Evolutionary conservation across 1,140 invertebrate genomes (phyloP).

Genomic region (Eciton burchellii): DNA sequence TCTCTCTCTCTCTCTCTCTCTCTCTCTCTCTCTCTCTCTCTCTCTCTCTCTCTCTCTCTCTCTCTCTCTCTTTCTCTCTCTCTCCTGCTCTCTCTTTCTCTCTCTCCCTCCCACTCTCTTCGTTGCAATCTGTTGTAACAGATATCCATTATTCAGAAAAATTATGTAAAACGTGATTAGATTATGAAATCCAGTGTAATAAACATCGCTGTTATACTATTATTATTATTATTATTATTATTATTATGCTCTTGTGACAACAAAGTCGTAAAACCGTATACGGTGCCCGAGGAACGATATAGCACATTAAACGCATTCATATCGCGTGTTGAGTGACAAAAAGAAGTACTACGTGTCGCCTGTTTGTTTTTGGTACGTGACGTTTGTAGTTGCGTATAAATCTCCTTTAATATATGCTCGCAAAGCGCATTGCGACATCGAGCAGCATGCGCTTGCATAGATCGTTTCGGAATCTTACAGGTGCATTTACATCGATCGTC

Average conservation of each 20-base stretch:
- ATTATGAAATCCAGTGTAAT: conserved; percentile 26
- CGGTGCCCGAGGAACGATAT: neutral
- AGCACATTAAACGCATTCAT: neutral
- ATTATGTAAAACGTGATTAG: conserved; percentile 29
- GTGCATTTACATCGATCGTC: conserved; percentile 11
- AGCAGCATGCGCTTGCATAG: neutral
- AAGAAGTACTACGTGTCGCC: conserved; percentile 5
- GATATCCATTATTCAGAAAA: conserved; percentile 52
- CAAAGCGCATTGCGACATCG: neutral
- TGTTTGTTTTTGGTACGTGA: neutral
- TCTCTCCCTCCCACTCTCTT: no score
- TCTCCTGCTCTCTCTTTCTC: no score
- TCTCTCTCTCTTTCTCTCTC: no score
- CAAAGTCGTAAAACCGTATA: conserved; percentile 13
- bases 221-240: no score
- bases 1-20: neutral
- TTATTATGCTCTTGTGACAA: conserved; percentile 42
- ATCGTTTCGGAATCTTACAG: neutral
- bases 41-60: neutral
- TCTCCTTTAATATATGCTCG: conserved; percentile 18
- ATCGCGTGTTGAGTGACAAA: neutral
- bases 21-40: no score
- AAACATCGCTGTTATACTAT: conserved; percentile 30
- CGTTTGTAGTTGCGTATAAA: conserved; percentile 15
- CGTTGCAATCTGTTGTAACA: conserved; percentile 42